phyloP scores from a whole-genome alignment of 2,888 invertebrate genomes.

The Nemoura dubitans region DNA sequence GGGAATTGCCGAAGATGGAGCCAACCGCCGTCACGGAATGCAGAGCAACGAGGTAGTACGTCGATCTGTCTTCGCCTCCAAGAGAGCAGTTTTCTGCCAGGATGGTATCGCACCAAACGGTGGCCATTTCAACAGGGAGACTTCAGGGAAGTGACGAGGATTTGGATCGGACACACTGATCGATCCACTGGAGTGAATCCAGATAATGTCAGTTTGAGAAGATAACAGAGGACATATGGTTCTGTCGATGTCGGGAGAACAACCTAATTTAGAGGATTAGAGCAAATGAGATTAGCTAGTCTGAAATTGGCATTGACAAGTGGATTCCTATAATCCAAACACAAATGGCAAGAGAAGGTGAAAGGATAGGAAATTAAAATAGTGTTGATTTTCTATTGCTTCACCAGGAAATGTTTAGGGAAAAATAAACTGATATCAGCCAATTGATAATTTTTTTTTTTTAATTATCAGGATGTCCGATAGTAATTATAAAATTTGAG shows the following conservation, averaged over 20 bases:
- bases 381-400: background rate
- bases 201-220: background rate
- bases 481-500: background rate
- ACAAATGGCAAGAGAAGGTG: background rate
- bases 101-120: background rate
- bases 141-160: background rate
- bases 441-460: background rate
- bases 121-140: background rate
- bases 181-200: background rate
- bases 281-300: background rate
- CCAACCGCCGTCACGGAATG: constrained; percentile 48
- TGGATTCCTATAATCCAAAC: background rate
- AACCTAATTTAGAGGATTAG: background rate
- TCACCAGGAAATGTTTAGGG: background rate
- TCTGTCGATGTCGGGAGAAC: background rate
- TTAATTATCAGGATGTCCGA: background rate
- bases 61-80: constrained; percentile 22
- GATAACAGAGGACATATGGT: background rate
- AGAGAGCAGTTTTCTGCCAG: background rate
- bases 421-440: background rate
- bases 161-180: background rate
- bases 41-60: constrained; percentile 8
- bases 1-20: constrained; percentile 48
- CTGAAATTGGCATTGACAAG: background rate
- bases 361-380: background rate